phyloP scores from a whole-genome alignment of 2,888 invertebrate genomes.

The Drosophila paranaensis region DNA sequence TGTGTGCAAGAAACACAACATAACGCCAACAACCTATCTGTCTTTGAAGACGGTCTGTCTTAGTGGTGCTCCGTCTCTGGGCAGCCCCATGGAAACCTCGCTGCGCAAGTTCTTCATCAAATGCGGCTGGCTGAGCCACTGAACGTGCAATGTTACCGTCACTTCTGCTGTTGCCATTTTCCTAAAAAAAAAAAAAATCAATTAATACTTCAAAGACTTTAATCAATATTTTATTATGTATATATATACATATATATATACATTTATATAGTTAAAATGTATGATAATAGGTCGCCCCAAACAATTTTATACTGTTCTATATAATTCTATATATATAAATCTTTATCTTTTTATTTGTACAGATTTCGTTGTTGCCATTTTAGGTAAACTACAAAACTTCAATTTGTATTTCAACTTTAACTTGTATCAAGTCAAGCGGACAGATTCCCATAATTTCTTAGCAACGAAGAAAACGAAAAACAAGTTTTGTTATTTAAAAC shows the following conservation, averaged over 20 bases:
- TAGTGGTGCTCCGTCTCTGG: slow-evolving; percentile 82
- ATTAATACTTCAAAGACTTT: slow-evolving; percentile 63
- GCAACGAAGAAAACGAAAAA: slow-evolving; percentile 19
- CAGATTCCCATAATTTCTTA: slow-evolving; percentile 12
- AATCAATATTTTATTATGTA: slow-evolving; percentile 44
- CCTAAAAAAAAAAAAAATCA: slow-evolving; percentile 18
- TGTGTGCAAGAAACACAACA: slow-evolving; percentile 91
- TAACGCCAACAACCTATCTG: slow-evolving; percentile 94
- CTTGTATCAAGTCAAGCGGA: slow-evolving; percentile 67
- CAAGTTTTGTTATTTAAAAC: slow-evolving; percentile 23
- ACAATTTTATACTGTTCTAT: slow-evolving; percentile 28
- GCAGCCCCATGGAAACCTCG: slow-evolving; percentile 82
- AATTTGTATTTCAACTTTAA: slow-evolving; percentile 45
- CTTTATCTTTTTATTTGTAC: slow-evolving; percentile 24
- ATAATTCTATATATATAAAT: slow-evolving; percentile 10
- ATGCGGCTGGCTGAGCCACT: slow-evolving; percentile 85
- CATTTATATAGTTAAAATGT: slow-evolving; percentile 51
- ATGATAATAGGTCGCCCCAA: slow-evolving; percentile 44
- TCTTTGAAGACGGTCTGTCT: slow-evolving; percentile 94
- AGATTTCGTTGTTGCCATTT: slow-evolving; percentile 49
- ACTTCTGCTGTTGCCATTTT: slow-evolving; percentile 4
- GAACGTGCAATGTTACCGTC: slow-evolving; percentile 23
- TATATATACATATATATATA: background rate
- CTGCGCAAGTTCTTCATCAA: slow-evolving; percentile 85
- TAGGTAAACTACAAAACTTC: slow-evolving; percentile 40